phyloP scores from a whole-genome alignment of 2,888 invertebrate species.

The Sphecodes monilicornis region DNA sequence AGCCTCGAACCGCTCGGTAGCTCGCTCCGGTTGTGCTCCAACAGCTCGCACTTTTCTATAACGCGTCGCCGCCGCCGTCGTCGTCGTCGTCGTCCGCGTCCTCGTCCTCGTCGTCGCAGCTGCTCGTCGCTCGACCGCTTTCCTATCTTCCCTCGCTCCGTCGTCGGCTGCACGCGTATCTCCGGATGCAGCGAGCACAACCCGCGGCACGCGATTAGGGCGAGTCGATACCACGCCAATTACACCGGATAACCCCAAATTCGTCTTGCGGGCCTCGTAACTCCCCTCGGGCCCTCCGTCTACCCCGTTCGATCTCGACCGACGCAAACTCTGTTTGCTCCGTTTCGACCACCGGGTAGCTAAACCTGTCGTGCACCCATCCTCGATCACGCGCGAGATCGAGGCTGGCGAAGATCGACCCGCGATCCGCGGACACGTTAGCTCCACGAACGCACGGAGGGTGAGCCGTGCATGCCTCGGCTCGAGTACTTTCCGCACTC shows the following conservation, averaged over 20 bases:
- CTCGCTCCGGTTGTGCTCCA: slow-evolving; percentile 37
- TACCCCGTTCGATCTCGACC: neutral
- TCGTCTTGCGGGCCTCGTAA: neutral
- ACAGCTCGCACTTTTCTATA: slow-evolving; percentile 55
- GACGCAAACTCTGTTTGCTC: neutral
- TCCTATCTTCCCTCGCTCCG: slow-evolving; percentile 61
- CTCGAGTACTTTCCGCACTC: neutral
- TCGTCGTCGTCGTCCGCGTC: neutral
- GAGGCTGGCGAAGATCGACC: neutral
- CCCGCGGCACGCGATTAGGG: slow-evolving; percentile 55
- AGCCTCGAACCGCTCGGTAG: slow-evolving; percentile 44
- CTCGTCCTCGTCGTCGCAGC: neutral
- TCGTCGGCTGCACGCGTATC: slow-evolving; percentile 60
- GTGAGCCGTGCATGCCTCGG: neutral
- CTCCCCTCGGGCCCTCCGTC: neutral
- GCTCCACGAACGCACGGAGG: neutral
- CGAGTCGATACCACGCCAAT: slow-evolving; percentile 45
- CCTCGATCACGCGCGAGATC: neutral
- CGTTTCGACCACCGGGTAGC: neutral
- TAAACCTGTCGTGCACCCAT: neutral
- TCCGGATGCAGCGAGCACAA: slow-evolving; percentile 51
- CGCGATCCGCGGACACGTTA: slow-evolving; percentile 4
- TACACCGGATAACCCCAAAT: slow-evolving; percentile 60
- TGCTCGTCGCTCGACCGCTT: slow-evolving; percentile 49
- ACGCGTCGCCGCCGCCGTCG: slow-evolving; percentile 25